phyloP scores from a whole-genome alignment of 1,140 invertebrate species.

The Hydropsyche tenuis region DNA sequence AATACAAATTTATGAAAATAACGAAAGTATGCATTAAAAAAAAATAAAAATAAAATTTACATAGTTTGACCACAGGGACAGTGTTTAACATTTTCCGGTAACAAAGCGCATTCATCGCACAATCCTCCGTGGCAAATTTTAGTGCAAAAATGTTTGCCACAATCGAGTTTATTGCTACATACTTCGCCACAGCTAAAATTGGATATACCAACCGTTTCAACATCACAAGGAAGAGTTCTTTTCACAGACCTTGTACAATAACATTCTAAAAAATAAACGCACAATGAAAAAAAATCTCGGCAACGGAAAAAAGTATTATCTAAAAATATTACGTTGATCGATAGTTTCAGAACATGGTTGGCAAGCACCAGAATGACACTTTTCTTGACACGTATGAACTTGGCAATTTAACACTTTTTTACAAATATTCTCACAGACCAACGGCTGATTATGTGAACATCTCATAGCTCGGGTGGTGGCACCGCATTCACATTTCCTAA shows the following conservation, averaged over 20 bases:
- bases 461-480: conserved; percentile 70
- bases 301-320: too few relatives aligned
- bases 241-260: conserved; percentile 54
- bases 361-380: conserved; percentile 83
- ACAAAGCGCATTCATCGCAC: conserved; percentile 69
- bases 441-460: conserved; percentile 70
- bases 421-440: conserved; percentile 79
- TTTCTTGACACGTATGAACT: conserved; percentile 73
- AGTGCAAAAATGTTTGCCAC: conserved; percentile 80
- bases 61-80: conserved; percentile 86
- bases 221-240: conserved; percentile 64
- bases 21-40: neutral
- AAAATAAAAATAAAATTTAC: conserved; percentile 48
- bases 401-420: conserved; percentile 75
- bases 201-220: conserved; percentile 55
- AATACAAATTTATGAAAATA: conserved; percentile 8
- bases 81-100: conserved; percentile 69
- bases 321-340: conserved; percentile 65
- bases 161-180: conserved; percentile 74
- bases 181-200: conserved; percentile 70
- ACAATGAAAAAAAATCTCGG: neutral
- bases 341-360: conserved; percentile 69
- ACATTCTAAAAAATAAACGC: conserved; percentile 54
- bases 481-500: conserved; percentile 76
- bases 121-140: conserved; percentile 74